A percentile compares a stretch with the other conserved stretches of the same genome.
These are phyloP conservation scores for Capromys pilorides DNA, from an alignment of 2,797 vertebrate genomes.

Conservation along the genomic window DNA sequence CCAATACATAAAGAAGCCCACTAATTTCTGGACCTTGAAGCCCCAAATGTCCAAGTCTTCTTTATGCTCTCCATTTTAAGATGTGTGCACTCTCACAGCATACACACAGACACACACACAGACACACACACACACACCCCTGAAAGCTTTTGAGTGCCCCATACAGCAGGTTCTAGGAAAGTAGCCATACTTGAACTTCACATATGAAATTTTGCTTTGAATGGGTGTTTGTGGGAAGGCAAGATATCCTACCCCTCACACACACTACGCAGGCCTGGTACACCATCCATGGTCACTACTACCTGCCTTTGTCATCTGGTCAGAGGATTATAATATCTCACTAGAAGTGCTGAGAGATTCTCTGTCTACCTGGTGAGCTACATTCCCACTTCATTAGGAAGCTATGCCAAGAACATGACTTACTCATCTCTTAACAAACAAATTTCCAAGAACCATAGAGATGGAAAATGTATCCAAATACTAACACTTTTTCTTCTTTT, in stretches of 20 bases:
- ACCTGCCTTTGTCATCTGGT: background rate
- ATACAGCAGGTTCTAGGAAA: background rate
- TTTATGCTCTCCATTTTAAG: background rate
- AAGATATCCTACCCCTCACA: background rate
- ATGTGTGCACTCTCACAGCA: background rate
- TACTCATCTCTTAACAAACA: background rate
- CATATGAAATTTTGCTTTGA: background rate
- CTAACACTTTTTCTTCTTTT: background rate
- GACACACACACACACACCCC: background rate
- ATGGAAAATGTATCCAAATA: background rate
- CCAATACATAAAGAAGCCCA: background rate
- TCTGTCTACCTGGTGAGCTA: background rate
- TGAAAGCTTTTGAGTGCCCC: background rate
- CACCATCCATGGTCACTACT: background rate
- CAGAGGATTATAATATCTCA: background rate
- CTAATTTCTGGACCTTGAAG: background rate
- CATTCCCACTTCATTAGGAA: background rate
- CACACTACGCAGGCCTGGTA: background rate
- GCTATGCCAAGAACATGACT: background rate
- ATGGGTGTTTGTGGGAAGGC: background rate
- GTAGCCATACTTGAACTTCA: background rate
- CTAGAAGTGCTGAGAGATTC: background rate
- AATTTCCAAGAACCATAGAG: background rate
- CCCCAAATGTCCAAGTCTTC: slow-evolving; percentile 4
- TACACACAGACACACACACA: too few relatives aligned